Conservation (phyloP, 2,113 vertebrate species). For the Oenanthe melanoleuca region DNA sequence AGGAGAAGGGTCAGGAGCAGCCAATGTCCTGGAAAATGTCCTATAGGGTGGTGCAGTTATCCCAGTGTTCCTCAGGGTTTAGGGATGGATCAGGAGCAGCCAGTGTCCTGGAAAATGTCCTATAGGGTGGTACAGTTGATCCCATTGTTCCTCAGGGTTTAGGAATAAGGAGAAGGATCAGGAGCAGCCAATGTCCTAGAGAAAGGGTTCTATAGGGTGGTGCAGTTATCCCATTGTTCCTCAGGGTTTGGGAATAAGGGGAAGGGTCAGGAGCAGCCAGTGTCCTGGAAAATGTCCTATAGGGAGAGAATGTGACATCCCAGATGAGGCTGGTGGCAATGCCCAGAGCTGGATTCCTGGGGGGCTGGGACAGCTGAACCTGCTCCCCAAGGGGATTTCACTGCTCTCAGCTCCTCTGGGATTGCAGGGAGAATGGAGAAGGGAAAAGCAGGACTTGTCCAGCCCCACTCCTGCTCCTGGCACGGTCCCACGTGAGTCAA, state of each 20-base stretch:
- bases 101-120: too few species aligned
- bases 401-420: accelerated
- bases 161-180: too few species aligned
- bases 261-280: neutral
- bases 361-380: too few species aligned
- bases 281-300: neutral
- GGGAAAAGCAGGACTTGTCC: neutral
- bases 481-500: accelerated
- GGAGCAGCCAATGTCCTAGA: too few species aligned
- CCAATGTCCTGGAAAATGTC: neutral
- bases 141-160: too few species aligned
- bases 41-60: accelerated
- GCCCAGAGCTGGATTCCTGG: neutral
- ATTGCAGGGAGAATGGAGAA: neutral
- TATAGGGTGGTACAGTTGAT: too few species aligned
- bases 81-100: too few species aligned
- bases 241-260: neutral
- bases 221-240: accelerated
- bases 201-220: accelerated
- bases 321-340: neutral
- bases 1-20: neutral
- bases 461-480: neutral
- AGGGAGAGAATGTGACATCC: neutral
- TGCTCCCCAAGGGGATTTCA: neutral
- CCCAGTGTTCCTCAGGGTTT: too few species aligned